A percentile compares a stretch with the other conserved stretches of the same genome.
Evolutionary conservation across 2,888 invertebrate genomes (phyloP).

Genomic region (Ariolimax columbianus): DNA sequence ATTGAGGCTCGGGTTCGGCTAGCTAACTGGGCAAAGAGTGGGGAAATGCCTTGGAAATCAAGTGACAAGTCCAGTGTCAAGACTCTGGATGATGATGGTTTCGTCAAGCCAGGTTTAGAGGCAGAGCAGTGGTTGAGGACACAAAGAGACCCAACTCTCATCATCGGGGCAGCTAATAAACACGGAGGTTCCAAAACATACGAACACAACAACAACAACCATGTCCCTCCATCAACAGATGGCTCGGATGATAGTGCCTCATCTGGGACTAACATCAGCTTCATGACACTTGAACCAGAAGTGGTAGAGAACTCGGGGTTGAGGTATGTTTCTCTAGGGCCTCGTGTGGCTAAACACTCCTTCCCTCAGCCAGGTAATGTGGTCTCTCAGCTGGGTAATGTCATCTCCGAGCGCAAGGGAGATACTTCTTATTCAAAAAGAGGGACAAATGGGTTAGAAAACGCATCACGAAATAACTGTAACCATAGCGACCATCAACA

Average conservation of each 20-base stretch:
- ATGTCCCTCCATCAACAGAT: not conserved
- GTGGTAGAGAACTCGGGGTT: conserved; percentile 7
- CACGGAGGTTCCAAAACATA: too few species aligned
- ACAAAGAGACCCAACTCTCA: conserved; percentile 1
- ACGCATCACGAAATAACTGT: too few species aligned
- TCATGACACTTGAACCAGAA: conserved; percentile 44
- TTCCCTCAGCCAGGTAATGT: too few species aligned
- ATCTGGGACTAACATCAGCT: conserved; percentile 9
- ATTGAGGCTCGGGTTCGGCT: conserved; percentile 36
- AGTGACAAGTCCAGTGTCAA: not conserved
- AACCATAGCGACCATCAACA: not conserved
- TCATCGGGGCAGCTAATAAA: not conserved
- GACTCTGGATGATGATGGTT: conserved; percentile 5
- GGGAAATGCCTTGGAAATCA: conserved; percentile 43
- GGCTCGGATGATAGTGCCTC: not conserved
- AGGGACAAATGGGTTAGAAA: too few species aligned
- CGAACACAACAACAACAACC: not conserved
- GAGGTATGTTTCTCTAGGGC: not conserved
- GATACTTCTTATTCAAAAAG: not conserved
- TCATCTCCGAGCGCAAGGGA: not conserved
- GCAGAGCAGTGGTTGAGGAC: conserved; percentile 17
- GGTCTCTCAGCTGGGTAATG: not conserved
- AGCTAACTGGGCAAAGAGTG: conserved; percentile 45
- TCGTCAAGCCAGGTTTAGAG: conserved; percentile 25
- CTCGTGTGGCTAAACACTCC: too few species aligned